Conservation (phyloP, 1,140 invertebrate species). For the Globodera ellingtonae region DNA sequence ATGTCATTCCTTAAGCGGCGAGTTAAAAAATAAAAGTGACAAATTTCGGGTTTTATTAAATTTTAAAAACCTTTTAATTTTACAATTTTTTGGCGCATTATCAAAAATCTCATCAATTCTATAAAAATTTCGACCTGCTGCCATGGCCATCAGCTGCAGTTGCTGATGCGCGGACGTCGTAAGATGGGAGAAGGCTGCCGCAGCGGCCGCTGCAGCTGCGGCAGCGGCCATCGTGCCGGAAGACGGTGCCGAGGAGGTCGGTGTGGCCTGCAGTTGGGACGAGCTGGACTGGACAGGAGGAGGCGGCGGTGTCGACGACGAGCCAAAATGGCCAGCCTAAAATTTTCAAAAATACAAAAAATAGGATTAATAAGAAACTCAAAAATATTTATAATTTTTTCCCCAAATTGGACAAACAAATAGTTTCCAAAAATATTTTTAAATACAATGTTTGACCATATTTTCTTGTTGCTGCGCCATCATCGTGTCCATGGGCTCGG, state of each 20-base stretch:
- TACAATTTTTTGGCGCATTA: no score
- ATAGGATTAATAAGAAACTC: no score
- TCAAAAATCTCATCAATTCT: no score
- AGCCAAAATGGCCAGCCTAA: background rate
- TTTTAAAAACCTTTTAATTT: no score
- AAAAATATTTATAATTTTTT: no score
- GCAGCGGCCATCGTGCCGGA: constrained; percentile 1
- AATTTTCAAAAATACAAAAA: background rate
- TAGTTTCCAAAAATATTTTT: no score
- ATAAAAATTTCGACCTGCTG: background rate
- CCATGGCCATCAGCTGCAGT: constrained; percentile 20
- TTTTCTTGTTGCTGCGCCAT: background rate
- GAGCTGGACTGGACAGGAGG: background rate
- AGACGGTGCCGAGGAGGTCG: background rate
- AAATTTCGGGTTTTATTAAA: no score
- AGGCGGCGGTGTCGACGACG: background rate
- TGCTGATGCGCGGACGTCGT: constrained; percentile 18
- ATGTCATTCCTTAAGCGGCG: background rate
- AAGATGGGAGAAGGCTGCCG: constrained; percentile 19
- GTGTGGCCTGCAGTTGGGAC: background rate
- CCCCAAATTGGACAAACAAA: no score
- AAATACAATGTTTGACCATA: background rate
- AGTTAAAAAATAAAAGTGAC: background rate
- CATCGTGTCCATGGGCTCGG: background rate
- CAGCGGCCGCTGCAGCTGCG: constrained; percentile 26